A percentile compares a stretch with the other conserved stretches of the same genome.
Evolutionary conservation across 2,113 vertebrate genomes (phyloP).

Genomic region (Axis porcinus): DNA sequence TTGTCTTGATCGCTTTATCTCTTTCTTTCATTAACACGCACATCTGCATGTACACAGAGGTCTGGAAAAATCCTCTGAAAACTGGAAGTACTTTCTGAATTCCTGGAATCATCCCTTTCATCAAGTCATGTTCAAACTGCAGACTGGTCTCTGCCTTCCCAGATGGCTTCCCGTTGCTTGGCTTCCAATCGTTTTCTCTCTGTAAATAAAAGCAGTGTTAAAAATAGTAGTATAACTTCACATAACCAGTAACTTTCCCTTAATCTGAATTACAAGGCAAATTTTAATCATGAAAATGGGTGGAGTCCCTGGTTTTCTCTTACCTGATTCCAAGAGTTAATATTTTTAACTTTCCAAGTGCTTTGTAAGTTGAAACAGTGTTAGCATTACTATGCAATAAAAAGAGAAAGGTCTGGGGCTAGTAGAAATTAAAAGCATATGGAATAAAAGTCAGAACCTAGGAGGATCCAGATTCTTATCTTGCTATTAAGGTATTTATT

Average conservation of each 20-base stretch:
- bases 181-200: conserved; percentile 93
- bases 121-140: conserved; percentile 51
- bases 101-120: conserved; percentile 26
- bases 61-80: conserved; percentile 46
- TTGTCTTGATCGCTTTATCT: not conserved
- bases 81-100: conserved; percentile 47
- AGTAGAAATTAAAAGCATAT: not conserved
- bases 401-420: not conserved
- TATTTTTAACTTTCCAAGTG: conserved; percentile 12
- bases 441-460: not conserved
- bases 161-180: conserved; percentile 93
- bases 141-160: conserved; percentile 88
- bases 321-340: not conserved
- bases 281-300: not conserved
- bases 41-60: conserved; percentile 6
- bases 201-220: conserved; percentile 74
- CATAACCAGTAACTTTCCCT: not conserved
- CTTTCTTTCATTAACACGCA: conserved; percentile 1
- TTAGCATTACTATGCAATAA: not conserved
- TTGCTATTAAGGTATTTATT: not conserved
- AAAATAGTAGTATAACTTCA: not conserved
- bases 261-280: conserved; percentile 31
- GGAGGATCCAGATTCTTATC: not conserved
- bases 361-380: not conserved
- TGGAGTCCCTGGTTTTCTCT: not conserved